A percentile compares a stretch with the other conserved stretches of the same genome.
Evolutionary conservation across 2,113 vertebrate species (phyloP).

Genomic region (Oenanthe melanoleuca): DNA sequence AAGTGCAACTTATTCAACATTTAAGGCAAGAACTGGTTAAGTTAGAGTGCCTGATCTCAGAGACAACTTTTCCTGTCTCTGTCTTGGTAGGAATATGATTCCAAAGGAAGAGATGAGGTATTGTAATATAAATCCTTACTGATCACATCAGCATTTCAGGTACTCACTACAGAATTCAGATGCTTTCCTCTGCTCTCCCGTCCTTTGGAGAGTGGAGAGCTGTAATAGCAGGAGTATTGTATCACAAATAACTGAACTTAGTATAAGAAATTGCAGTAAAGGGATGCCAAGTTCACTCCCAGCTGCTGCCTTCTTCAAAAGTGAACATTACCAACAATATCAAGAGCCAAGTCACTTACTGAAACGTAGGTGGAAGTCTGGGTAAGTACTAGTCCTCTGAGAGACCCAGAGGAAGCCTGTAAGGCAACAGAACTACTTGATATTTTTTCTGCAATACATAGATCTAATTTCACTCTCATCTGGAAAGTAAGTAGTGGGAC

Average conservation of each 20-base stretch:
- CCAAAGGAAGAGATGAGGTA: neutral
- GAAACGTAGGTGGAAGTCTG: neutral
- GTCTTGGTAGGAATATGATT: neutral
- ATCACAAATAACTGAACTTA: neutral
- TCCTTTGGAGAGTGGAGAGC: neutral
- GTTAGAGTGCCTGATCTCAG: neutral
- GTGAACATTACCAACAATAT: neutral
- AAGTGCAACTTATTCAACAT: neutral
- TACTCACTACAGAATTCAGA: neutral
- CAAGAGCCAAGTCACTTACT: neutral
- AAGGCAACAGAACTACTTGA: neutral
- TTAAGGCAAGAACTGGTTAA: neutral
- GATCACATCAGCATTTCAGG: neutral
- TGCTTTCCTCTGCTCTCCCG: neutral
- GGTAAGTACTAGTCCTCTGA: neutral
- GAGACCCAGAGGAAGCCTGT: neutral
- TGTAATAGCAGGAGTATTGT: neutral
- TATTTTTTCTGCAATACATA: neutral
- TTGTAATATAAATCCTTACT: neutral
- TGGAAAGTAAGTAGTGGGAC: neutral
- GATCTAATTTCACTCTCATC: neutral
- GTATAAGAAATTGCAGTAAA: neutral
- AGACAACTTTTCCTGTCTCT: neutral
- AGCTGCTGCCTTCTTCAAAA: neutral
- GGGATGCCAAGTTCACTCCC: neutral